A percentile compares a stretch with the other conserved stretches of the same genome.
Evolutionary conservation across 2,797 vertebrate species (phyloP).

Genomic region (Tragopan temminckii): DNA sequence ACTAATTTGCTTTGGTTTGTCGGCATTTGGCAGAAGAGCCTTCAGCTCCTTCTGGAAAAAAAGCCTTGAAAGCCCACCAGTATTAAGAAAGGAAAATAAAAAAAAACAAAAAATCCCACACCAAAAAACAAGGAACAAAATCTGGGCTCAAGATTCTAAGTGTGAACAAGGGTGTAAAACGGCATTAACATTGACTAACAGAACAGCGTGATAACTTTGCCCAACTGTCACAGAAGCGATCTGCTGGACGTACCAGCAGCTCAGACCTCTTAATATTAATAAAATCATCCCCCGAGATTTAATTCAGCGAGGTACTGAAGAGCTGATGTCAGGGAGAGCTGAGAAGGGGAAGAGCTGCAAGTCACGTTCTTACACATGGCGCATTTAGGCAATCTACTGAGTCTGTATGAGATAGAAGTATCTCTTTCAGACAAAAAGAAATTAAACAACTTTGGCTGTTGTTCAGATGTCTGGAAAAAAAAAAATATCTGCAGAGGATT

Average conservation of each 20-base stretch:
- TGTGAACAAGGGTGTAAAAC: background rate
- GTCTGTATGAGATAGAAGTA: background rate
- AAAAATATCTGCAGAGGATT: background rate
- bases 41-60: background rate
- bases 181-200: background rate
- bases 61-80: background rate
- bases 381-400: background rate
- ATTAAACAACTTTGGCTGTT: background rate
- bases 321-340: background rate
- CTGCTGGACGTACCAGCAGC: background rate
- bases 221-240: background rate
- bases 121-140: background rate
- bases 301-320: background rate
- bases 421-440: background rate
- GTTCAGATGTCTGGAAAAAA: background rate
- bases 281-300: background rate
- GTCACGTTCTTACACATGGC: background rate
- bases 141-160: conserved; percentile 1
- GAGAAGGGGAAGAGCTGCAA: background rate
- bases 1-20: background rate
- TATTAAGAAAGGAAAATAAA: background rate
- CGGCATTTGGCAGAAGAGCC: background rate
- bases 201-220: fast-evolving
- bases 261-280: background rate
- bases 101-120: background rate